A percentile compares a stretch with the other conserved stretches of the same genome.
Conservation (phyloP, 2,797 vertebrate genomes). For the Centroberyx gerrardi region DNA sequence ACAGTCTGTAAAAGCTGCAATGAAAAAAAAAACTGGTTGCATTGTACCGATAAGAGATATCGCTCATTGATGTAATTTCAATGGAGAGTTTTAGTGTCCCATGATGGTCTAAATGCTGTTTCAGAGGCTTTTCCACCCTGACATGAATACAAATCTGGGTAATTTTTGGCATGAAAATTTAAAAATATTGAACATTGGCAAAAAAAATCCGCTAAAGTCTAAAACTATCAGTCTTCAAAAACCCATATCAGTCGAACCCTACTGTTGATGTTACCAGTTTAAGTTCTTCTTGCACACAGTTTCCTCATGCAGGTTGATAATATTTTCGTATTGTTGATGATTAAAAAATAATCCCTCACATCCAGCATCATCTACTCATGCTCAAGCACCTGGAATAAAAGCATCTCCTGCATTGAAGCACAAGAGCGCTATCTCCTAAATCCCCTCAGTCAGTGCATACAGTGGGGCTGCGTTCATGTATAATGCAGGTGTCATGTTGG, state of each 20-base stretch:
- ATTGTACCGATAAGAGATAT: too few relatives aligned
- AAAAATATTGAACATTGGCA: not conserved
- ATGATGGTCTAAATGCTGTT: too few relatives aligned
- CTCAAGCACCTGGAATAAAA: constrained; percentile 43
- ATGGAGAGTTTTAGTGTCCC: too few relatives aligned
- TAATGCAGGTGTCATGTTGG: constrained; percentile 59
- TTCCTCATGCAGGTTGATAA: not conserved
- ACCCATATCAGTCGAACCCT: too few relatives aligned
- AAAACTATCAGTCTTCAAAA: too few relatives aligned
- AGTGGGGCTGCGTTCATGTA: constrained; percentile 16
- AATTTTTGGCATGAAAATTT: not conserved
- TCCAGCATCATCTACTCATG: not conserved
- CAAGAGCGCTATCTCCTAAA: not conserved
- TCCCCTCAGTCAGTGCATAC: not conserved
- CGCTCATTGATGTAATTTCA: too few relatives aligned
- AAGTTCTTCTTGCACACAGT: too few relatives aligned
- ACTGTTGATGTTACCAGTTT: not conserved
- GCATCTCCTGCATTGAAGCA: not conserved
- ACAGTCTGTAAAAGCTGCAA: too few relatives aligned
- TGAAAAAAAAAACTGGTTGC: too few relatives aligned
- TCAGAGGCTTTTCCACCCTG: too few relatives aligned
- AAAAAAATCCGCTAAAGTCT: not conserved
- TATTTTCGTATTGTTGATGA: not conserved
- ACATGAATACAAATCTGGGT: not conserved
- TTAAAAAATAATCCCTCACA: too few relatives aligned